These are phyloP conservation scores for Montipora efflorescens DNA, from an alignment of 64 coral and sea anemone species.

Conservation along the genomic window DNA sequence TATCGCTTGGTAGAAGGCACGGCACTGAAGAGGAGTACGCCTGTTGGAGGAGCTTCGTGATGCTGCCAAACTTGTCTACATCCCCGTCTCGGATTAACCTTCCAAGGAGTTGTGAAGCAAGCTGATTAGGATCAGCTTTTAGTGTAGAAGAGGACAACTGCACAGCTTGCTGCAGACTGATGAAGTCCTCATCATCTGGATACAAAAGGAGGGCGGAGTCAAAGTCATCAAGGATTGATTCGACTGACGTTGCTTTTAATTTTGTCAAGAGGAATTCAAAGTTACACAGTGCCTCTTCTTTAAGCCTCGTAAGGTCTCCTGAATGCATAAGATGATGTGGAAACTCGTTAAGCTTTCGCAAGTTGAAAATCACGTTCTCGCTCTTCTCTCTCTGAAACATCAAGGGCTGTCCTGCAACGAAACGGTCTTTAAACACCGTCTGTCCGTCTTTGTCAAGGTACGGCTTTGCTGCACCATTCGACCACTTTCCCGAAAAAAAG, in stretches of 20 bases:
- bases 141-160: conserved; percentile 86
- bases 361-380: conserved; percentile 58
- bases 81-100: conserved; percentile 30
- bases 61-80: conserved; percentile 1
- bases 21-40: conserved; percentile 41
- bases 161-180: conserved; percentile 69
- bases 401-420: conserved; percentile 66
- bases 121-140: conserved; percentile 62
- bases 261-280: conserved; percentile 89
- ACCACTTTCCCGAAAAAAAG: conserved; percentile 73
- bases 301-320: conserved; percentile 70
- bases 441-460: conserved; percentile 59
- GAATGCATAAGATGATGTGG: conserved; percentile 78
- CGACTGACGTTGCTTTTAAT: conserved; percentile 69
- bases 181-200: conserved; percentile 78
- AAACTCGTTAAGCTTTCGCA: conserved; percentile 85
- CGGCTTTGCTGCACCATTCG: conserved; percentile 63
- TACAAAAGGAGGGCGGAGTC: conserved; percentile 36
- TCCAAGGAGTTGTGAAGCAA: conserved; percentile 89
- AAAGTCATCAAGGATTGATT: conserved; percentile 86
- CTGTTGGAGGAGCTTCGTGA: conserved; percentile 23
- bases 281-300: conserved; percentile 77
- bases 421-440: conserved; percentile 56
- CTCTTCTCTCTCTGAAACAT: conserved; percentile 48
- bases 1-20: conserved; percentile 47